These are phyloP conservation scores for Anneissia japonica DNA, from an alignment of 35 echinoderm and acorn worm species.

Conservation along the genomic window DNA sequence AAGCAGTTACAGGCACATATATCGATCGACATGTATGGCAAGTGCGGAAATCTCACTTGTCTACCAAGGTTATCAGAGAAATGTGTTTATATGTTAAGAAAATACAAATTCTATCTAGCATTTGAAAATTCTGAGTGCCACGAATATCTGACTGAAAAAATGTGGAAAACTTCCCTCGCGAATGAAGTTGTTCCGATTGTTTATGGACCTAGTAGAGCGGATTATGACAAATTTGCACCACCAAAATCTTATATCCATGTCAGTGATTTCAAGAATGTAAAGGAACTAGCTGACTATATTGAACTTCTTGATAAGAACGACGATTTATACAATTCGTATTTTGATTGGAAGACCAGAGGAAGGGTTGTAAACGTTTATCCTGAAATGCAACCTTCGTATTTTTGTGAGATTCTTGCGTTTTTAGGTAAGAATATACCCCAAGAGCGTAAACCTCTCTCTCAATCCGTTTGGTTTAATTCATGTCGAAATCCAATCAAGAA, in stretches of 20 bases:
- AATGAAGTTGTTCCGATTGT: constrained; percentile 73
- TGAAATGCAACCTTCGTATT: constrained; percentile 57
- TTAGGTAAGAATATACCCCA: not conserved
- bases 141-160: constrained; percentile 74
- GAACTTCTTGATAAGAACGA: constrained; percentile 35
- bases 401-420: constrained; percentile 55
- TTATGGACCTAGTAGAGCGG: constrained; percentile 51
- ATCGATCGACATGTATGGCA: constrained; percentile 45
- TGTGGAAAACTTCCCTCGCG: constrained; percentile 41
- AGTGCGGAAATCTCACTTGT: constrained; percentile 63
- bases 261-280: constrained; percentile 51
- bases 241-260: constrained; percentile 74
- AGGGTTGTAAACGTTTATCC: constrained; percentile 45
- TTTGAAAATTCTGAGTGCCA: constrained; percentile 71
- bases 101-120: constrained; percentile 75
- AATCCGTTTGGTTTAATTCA: constrained; percentile 63
- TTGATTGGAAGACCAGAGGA: constrained; percentile 44
- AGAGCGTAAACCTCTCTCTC: not conserved
- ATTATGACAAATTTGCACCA: constrained; percentile 55
- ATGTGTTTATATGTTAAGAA: constrained; percentile 40
- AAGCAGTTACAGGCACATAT: constrained; percentile 35
- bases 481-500: constrained; percentile 37
- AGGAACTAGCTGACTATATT: constrained; percentile 60
- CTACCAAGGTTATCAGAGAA: constrained; percentile 36
- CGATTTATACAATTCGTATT: constrained; percentile 55